Evolutionary conservation across 1,140 invertebrate genomes (phyloP).

Genomic region (Harpegnathos saltator): DNA sequence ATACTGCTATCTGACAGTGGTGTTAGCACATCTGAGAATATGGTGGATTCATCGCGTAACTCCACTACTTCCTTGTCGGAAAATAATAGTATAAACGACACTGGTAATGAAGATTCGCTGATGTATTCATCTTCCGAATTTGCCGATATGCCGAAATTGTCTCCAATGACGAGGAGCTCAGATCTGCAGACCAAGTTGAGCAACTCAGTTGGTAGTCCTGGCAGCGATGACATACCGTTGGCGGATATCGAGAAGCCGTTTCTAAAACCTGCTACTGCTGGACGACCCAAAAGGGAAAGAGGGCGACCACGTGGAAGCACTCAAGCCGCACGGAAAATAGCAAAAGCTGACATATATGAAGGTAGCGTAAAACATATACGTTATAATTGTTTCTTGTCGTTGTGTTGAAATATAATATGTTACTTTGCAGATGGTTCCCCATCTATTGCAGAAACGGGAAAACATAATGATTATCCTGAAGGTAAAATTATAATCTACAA

Average conservation of each 20-base stretch:
- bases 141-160: constrained; percentile 85
- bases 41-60: constrained; percentile 72
- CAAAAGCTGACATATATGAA: constrained; percentile 79
- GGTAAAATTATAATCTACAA: constrained; percentile 66
- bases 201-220: constrained; percentile 74
- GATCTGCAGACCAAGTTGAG: constrained; percentile 77
- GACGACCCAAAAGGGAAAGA: constrained; percentile 77
- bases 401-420: constrained; percentile 16
- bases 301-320: constrained; percentile 74
- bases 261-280: constrained; percentile 78
- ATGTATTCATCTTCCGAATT: constrained; percentile 75
- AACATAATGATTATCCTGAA: constrained; percentile 80
- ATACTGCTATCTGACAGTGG: constrained; percentile 60
- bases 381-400: not conserved
- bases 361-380: constrained; percentile 68
- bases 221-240: constrained; percentile 74
- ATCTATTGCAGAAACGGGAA: constrained; percentile 70
- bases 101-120: constrained; percentile 71
- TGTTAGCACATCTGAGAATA: constrained; percentile 69
- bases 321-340: constrained; percentile 76
- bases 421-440: constrained; percentile 65
- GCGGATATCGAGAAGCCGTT: constrained; percentile 81
- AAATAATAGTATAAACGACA: constrained; percentile 68
- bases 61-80: constrained; percentile 16
- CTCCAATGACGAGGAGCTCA: constrained; percentile 81